Evolutionary conservation across 2,888 invertebrate genomes (phyloP), one percentile per base, ranked within the genome.

Genomic region (Ichneumoninae sp.): DNA sequence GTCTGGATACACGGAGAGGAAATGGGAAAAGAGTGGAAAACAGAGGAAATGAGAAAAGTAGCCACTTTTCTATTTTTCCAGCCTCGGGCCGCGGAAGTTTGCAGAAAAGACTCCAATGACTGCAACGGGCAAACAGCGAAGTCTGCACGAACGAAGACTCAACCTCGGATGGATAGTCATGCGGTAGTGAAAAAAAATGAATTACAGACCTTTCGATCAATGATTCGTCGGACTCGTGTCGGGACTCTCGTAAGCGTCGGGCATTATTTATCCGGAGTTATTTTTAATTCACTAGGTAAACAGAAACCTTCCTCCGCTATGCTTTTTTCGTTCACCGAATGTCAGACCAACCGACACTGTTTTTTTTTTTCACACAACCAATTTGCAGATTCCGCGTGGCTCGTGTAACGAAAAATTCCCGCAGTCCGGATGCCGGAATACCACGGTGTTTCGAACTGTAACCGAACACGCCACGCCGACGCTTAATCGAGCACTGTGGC

Each of bases 21-120:
- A 33, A 62, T 54, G 36, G 36, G 71, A 22, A 13, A 7, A 7
- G 5, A 33, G 40, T 60, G 40, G 40, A 54, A 60, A 72, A 72
- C 72, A 60, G 57, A 57, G 72, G 72, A 72, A 72, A 72, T 22
- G 44, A 72, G 60, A 60, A 44, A 72, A 57, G 57, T 57, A 57
- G 26, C 57, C 26, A 26, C 16, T 52, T 7, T 19, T 52, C 16
- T 26, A 13, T 26, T 57, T 57, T 57, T 26, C 19, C 4, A 26
- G 22, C 57, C 57, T 57, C 26, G 22, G 57, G 10, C 26, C 6
- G 26, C 13, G 13, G 22, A 26, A 57, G 57, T 26, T 16, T 47
- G 44, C 16, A 47, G 44, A 4, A 16, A 47, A 47, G 44, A 47
- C 44, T 16, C 1, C 44, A 16, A 47, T 47, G 44, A 47, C 44